Conservation (phyloP, 2,888 invertebrate species). For the Stegana nigrithorax region DNA sequence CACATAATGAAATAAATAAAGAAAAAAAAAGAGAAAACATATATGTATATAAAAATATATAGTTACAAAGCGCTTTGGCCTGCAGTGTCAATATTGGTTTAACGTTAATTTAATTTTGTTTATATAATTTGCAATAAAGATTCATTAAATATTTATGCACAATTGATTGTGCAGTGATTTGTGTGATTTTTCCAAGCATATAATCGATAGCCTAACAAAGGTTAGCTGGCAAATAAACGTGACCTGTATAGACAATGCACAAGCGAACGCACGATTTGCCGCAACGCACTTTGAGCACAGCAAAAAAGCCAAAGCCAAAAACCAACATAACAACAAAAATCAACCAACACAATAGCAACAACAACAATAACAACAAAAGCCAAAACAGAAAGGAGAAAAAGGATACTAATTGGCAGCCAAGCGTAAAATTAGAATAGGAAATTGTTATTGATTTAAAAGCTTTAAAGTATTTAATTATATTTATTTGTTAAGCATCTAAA, state of each 20-base stretch:
- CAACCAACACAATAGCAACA: too few relatives aligned
- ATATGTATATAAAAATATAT: too few relatives aligned
- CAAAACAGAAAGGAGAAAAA: too few relatives aligned
- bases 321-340: neutral
- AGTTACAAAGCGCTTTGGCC: too few relatives aligned
- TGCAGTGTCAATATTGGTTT: too few relatives aligned
- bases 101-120: too few relatives aligned
- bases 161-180: constrained; percentile 1
- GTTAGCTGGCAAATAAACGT: neutral
- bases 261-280: neutral
- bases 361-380: too few relatives aligned
- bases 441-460: neutral
- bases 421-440: neutral
- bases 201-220: neutral
- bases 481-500: too few relatives aligned
- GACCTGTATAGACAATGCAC: neutral
- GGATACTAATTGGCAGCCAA: neutral
- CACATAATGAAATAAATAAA: neutral
- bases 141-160: constrained; percentile 7
- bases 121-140: neutral
- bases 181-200: neutral
- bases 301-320: neutral
- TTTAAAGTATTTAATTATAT: neutral
- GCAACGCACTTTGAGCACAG: neutral
- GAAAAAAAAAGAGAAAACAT: too few relatives aligned